These are phyloP conservation scores for Tromatobia lineatoria DNA, from an alignment of 2,888 invertebrate species.

Conservation along the genomic window DNA sequence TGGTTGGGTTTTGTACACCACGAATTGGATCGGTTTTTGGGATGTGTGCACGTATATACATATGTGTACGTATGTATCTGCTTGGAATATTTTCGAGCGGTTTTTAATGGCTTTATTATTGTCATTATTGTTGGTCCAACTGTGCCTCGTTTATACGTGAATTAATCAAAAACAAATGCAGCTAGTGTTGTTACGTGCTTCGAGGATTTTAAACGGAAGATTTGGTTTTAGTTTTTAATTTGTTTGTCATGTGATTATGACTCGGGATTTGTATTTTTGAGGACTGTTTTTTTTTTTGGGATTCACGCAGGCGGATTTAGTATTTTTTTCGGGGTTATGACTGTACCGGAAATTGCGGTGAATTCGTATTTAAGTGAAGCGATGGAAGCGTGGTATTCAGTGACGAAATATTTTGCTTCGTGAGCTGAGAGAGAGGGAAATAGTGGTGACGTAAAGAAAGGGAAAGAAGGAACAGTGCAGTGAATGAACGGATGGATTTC, in stretches of 20 bases:
- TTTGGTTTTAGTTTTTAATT: background rate
- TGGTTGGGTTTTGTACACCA: background rate
- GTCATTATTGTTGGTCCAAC: background rate
- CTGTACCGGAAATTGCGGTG: conserved; percentile 16
- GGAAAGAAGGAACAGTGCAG: conserved; percentile 55
- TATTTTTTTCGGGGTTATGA: background rate
- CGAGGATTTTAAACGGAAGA: background rate
- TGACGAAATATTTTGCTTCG: conserved; percentile 24
- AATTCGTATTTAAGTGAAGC: conserved; percentile 21
- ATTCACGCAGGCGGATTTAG: background rate
- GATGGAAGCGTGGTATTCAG: conserved; percentile 39
- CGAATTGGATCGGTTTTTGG: background rate
- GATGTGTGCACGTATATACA: background rate
- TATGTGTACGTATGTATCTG: background rate
- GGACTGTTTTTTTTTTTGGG: background rate
- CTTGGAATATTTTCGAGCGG: background rate
- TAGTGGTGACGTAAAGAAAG: background rate
- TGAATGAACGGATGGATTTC: conserved; percentile 57
- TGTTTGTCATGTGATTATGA: background rate
- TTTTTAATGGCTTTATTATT: background rate
- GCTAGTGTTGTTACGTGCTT: background rate
- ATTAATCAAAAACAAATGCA: background rate
- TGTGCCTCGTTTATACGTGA: conserved; percentile 7
- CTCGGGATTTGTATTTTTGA: background rate
- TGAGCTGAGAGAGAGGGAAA: background rate